These are phyloP conservation scores for Phaethon lepturus DNA, from an alignment of 2,113 vertebrate species.

Conservation along the genomic window DNA sequence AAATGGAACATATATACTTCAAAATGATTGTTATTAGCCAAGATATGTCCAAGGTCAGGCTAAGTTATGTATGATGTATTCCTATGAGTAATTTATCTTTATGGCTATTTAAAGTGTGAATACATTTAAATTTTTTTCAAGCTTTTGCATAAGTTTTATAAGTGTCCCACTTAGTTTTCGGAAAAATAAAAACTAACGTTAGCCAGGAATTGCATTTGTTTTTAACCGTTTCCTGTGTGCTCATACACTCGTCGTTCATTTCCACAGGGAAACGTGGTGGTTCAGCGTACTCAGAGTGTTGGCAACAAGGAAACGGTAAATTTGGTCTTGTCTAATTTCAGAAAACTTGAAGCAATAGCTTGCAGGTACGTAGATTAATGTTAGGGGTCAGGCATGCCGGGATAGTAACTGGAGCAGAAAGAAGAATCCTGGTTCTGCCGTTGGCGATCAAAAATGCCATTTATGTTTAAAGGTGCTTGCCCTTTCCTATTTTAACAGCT, in stretches of 20 bases:
- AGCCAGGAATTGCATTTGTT: not conserved
- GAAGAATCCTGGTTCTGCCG: not conserved
- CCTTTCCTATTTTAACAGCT: not conserved
- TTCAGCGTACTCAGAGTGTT: not conserved
- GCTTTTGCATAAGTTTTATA: not conserved
- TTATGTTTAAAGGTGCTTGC: not conserved
- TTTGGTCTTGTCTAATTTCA: not conserved
- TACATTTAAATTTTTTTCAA: not conserved
- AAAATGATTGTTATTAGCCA: constrained; percentile 49
- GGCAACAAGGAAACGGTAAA: not conserved
- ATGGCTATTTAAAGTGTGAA: constrained; percentile 21
- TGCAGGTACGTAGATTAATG: not conserved
- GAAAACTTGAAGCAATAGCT: not conserved
- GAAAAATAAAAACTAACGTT: not conserved
- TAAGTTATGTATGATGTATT: not conserved
- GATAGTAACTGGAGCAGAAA: not conserved
- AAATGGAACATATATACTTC: constrained; percentile 31
- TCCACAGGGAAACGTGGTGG: not conserved
- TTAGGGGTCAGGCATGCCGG: not conserved
- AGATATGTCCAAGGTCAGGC: constrained; percentile 10
- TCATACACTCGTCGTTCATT: rapidly evolving
- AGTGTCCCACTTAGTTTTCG: not conserved
- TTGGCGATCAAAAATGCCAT: not conserved
- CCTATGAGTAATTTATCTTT: constrained; percentile 7
- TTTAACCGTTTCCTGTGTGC: not conserved